Base-by-base conservation (phyloP, 1,140 invertebrate genomes). In the Plectus sambesii region DNA sequence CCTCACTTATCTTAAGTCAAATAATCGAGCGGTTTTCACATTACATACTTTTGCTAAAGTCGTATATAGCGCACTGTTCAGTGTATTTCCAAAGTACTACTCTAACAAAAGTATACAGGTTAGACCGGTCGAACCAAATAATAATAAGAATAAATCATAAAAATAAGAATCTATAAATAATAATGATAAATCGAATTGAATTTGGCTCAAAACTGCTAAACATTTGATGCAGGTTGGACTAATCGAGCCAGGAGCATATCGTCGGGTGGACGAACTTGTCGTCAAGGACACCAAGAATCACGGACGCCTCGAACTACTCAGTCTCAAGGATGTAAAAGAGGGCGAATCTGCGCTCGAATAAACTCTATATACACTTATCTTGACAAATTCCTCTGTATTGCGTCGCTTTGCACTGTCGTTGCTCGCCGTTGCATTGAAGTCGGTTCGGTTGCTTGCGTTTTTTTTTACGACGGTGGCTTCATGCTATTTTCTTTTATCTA, bases 161-260 rank as follows among this genome's bases (percentile, higher is more conserved):
- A 33, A 12, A 12, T 12, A 12, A 33, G 30, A 17, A 12, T 12
- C 12, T 12, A 33, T 33, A 33, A 12, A 33, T 12, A 33, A 12
- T 33, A 17, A 12, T 33, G 12, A 33, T 12, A 12, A 12, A 12
- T 33, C 30, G 12, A 33, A 33, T 33, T 17, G 17, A 33, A 33
- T 12, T 33, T 17, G 30, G 17, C 17, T 12, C 12, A 33, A 33
- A 12, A 12, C 17, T 12, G 30, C 17, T 12, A 33, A 12, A 33
- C 17, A 17, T 25, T 47, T 15, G 45, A 56, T 54, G n/a, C 52
- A 72, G 70, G 67, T 72, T 0, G 59, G 72, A 22, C 55, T 74
- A n/a, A 66, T 75, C 23, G 73, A 76, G 47, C 74, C 74, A 19
- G 74, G 74, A 29, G 64, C 63, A 36, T 76, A 73, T 58, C 53